Evolutionary conservation across 2,888 invertebrate species (phyloP), one percentile per base, ranked within the genome.

Genomic region (Tromatobia lineatoria): DNA sequence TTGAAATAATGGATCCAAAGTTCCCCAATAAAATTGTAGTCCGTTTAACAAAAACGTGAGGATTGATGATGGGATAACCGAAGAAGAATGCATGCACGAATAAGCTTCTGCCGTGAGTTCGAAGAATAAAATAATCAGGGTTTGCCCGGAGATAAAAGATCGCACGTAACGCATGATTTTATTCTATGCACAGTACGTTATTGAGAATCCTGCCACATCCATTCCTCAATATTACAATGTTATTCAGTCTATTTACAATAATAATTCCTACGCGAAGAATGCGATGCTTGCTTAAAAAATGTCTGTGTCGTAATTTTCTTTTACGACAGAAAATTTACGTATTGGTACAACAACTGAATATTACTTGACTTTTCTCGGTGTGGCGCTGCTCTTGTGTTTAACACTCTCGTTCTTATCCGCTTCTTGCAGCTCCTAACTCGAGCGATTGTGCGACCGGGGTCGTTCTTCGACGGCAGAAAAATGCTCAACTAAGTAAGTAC

Each of bases 391-490:
- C 29, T 74, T 80, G 80, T 84, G 78, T 80, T 83, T 81, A 64
- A 64, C 64, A 86, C 77, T 71, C 69, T 85, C 78, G 76, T 85
- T 86, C 59, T 82, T 82, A 61, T 85, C 66, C 82, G 67, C 82
- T 85, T 85, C 73, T 89, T 89, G 20, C 88, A 89, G 90, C 89
- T 85, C 86, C 91, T 47, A 87, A 86, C 74, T 66, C 85, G 42
- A 88, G 88, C 79, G 89, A 85, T 77, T 85, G 89, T 69, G 88
- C 90, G 45, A 92, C 91, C 85, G 92, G 90, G n/a, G 93, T 92
- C 50, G 91, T 93, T 76, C 88, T 92, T 59, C 91, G 93, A 87
- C 91, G 93, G 74, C 93, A 90, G 87, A 93, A 93, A 89, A 93
- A 91, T 80, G 87, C 90, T 52, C 91, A 91, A 74, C 89, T 91